Base-by-base conservation (phyloP, 1,140 invertebrate genomes). In the Ostrea denselamellosa region DNA sequence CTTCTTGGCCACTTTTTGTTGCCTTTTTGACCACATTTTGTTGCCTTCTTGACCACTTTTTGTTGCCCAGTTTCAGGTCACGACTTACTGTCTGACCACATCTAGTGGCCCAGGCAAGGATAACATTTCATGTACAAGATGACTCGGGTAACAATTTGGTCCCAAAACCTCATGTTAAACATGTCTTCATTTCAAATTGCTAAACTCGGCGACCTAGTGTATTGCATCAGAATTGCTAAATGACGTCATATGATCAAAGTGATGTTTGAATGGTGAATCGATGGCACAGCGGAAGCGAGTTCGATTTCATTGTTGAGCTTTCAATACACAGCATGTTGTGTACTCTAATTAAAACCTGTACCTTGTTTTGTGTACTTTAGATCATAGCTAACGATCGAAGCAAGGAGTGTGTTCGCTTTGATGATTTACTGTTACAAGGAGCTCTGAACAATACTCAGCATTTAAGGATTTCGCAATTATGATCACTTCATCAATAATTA, bases 381-480 rank as follows among this genome's bases (percentile, higher is more conserved):
- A 62, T 7, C 56, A 0, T 62, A n/a, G 56, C 56, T 77, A 22
- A 14, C 68, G 68, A 12, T 34, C 17, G 68, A 77, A 14, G 68
- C 14, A 34, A 14, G 68, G 28, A 62, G 68, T 25, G 28, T 25
- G 34, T 10, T 25, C 28, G 22, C 68, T 77, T 77, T 77, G 68
- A 77, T 77, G 8, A 25, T 28, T 77, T 25, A 10, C 28, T 25
- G 25, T 25, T 34, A 28, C 68, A 77, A 14, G 25, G 68, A 77
- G 9, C 17, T 25, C 12, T 14, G 68, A 77, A 77, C 68, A 77
- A 77, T 77, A 77, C 68, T 28, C 25, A 77, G 9, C 17, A 25
- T 77, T 77, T 77, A 34, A 77, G 28, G 68, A 34, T 77, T 34
- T 25, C 28, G 68, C 68, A 77, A 77, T 77, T 77, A 34, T 9